Conservation (phyloP, 1,140 invertebrate genomes). For the Mylabris phalerata region DNA sequence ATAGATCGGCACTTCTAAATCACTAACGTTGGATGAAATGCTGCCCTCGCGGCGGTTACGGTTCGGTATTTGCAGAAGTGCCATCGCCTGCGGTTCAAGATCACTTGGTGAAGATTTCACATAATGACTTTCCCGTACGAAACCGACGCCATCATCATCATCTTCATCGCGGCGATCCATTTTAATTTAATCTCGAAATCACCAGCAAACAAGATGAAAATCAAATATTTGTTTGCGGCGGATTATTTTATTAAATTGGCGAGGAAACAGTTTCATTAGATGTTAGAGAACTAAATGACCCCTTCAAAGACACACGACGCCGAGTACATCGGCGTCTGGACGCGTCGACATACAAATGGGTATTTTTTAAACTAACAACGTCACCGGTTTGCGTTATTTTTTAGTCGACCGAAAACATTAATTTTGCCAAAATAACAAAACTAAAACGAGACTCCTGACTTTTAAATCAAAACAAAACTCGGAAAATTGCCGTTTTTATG, state of each 20-base stretch:
- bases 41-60: slow-evolving; percentile 43
- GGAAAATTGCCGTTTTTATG: too few relatives aligned
- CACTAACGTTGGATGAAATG: slow-evolving; percentile 51
- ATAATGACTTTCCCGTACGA: slow-evolving; percentile 51
- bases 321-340: not conserved
- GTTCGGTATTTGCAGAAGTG: slow-evolving; percentile 45
- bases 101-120: slow-evolving; percentile 44
- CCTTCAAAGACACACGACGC: not conserved
- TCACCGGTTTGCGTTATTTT: not conserved
- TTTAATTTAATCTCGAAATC: too few relatives aligned
- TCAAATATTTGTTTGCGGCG: too few relatives aligned
- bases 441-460: too few relatives aligned
- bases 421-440: too few relatives aligned
- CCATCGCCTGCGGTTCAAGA: slow-evolving; percentile 38
- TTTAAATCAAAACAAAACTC: too few relatives aligned
- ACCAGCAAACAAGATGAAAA: too few relatives aligned
- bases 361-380: not conserved
- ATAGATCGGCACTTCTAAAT: slow-evolving; percentile 54
- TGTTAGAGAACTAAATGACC: too few relatives aligned
- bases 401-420: too few relatives aligned
- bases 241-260: too few relatives aligned
- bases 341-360: not conserved
- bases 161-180: slow-evolving; percentile 24
- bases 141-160: slow-evolving; percentile 52
- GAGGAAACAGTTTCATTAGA: too few relatives aligned